Evolutionary conservation across 1,140 invertebrate genomes (phyloP), one percentile per base, ranked within the genome.

Genomic region (Trialeurodes vaporariorum): DNA sequence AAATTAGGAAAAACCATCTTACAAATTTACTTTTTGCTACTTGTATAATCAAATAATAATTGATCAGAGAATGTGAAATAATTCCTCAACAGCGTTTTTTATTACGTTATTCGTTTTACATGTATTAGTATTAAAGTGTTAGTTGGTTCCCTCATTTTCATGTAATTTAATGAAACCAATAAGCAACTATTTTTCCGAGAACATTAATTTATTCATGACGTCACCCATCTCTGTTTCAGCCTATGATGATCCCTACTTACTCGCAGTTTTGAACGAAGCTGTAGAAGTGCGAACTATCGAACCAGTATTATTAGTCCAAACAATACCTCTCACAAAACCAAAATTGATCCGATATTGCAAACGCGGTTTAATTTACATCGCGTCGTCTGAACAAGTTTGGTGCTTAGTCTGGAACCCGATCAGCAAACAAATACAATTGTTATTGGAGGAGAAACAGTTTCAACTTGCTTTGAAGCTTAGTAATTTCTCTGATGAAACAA

Each of bases 391-490:
- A 71, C 86, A 91, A 77, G 85, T 98, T 23, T 97, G 94, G 93
- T 88, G 88, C 74, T 79, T 98, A 25, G 85, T 83, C 63, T 82
- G 86, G 13, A 84, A 92, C 5, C 89, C 94, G 68, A 82, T 93
- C 66, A 83, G 85, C 2, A 86, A 85, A 66, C 94, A 98, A 80
- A 88, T 94, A 17, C 81, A 89, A 73, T 85, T 87, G 68, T 80
- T 98, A 24, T 77, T 97, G 0, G 85, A 89, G 70, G 86, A 90
- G 71, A 96, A 96, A 79, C 90, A 96, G 73, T 98, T 96, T 82
- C 90, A 96, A 78, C 79, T 98, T 58, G 95, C 95, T n/a, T 81
- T 97, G 24, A 88, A 92, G 77, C 79, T 98, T 67, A 93, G 91
- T n/a, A 87, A 87, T 77, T 83, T 95, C 71, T 91, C 90, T 25